Percentiles rank a stretch among this genome's conserved stretches.
Evolutionary conservation across 2,113 vertebrate genomes (phyloP).

Genomic region (Cettia cetti): DNA sequence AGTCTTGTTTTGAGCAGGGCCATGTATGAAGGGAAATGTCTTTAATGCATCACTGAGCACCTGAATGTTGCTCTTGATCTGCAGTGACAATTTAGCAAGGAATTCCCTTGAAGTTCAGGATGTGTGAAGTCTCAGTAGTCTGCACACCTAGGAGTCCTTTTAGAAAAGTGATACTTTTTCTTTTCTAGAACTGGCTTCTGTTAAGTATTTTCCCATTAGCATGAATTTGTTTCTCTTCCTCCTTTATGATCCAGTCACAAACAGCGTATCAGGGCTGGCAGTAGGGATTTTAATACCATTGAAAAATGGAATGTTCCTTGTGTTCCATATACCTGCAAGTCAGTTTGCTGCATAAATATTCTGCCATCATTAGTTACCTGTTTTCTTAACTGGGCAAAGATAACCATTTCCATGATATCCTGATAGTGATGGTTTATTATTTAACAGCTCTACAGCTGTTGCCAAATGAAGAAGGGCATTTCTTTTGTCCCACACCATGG

Average conservation of each 20-base stretch:
- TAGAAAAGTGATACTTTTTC: not conserved
- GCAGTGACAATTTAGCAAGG: not conserved
- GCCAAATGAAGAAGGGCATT: not conserved
- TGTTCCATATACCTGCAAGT: not conserved
- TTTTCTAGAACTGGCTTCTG: not conserved
- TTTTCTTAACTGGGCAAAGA: not conserved
- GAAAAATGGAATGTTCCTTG: not conserved
- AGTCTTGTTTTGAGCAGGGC: not conserved
- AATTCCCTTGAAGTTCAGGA: not conserved
- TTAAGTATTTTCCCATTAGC: not conserved
- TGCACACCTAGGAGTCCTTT: not conserved
- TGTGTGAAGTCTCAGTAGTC: not conserved
- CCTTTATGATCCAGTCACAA: not conserved
- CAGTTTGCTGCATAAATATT: not conserved
- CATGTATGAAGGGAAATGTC: not conserved
- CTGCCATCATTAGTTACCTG: not conserved
- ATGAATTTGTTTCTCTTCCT: not conserved
- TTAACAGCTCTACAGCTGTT: not conserved
- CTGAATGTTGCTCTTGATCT: not conserved
- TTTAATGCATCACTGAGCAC: not conserved
- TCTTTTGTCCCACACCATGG: not conserved
- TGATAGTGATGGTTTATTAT: not conserved
- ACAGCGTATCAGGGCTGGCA: not conserved
- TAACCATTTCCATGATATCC: not conserved
- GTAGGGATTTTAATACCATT: not conserved